These are phyloP conservation scores for Ceratosolen solmsi DNA, from an alignment of 1,140 invertebrate species.

Conservation along the genomic window DNA sequence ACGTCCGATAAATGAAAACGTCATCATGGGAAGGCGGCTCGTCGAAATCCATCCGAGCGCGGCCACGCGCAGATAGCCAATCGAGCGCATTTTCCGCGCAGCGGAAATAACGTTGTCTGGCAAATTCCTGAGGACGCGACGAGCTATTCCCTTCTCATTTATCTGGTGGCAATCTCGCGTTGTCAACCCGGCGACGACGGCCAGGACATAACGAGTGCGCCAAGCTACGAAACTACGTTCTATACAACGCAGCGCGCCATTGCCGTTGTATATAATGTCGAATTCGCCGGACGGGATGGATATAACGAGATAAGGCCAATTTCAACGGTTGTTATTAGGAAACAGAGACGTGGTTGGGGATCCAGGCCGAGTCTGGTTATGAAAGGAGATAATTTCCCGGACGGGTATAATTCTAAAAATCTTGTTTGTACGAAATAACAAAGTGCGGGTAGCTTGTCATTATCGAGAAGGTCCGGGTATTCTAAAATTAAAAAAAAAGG, in stretches of 20 bases:
- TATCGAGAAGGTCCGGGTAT: background rate
- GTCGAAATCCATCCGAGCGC: no score
- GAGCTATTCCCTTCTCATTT: background rate
- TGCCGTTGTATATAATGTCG: background rate
- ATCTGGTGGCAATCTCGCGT: background rate
- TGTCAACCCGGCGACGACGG: no score
- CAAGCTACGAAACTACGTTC: background rate
- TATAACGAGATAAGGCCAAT: background rate
- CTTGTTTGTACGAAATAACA: background rate
- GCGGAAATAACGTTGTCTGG: conserved; percentile 15
- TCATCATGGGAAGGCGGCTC: no score
- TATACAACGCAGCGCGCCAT: background rate
- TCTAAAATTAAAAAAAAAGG: background rate
- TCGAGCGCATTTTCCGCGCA: background rate
- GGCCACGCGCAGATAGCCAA: no score
- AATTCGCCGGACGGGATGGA: background rate
- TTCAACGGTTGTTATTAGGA: background rate
- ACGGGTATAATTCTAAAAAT: background rate
- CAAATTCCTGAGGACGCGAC: no score
- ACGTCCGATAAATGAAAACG: no score
- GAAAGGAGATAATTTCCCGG: background rate
- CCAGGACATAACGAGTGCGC: background rate
- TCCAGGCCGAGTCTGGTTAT: background rate
- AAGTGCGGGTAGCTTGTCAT: background rate
- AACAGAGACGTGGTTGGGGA: no score